Evolutionary conservation across 2,113 vertebrate genomes (phyloP).

Genomic region (Spermophilus dauricus): DNA sequence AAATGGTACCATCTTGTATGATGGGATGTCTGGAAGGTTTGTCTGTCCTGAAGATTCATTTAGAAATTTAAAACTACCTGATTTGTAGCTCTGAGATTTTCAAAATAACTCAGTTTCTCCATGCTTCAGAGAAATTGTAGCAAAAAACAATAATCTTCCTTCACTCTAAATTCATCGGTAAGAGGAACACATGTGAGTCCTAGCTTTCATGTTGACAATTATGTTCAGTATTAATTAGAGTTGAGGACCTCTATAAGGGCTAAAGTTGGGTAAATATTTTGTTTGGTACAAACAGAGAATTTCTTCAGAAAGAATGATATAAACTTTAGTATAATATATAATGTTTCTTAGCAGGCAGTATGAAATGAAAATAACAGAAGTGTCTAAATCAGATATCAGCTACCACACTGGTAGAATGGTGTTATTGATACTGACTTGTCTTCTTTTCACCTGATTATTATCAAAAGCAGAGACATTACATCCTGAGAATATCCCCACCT

Average conservation of each 20-base stretch:
- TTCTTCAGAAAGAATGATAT: slow-evolving; percentile 28
- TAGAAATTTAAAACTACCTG: not conserved
- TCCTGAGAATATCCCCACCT: not conserved
- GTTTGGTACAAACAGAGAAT: not conserved
- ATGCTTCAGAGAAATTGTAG: not conserved
- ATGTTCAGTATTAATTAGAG: not conserved
- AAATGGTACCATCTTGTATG: not conserved
- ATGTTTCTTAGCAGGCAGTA: not conserved
- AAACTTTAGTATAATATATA: slow-evolving; percentile 7
- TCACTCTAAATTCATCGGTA: not conserved
- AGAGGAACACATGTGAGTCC: not conserved
- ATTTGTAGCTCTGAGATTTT: not conserved
- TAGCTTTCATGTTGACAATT: not conserved
- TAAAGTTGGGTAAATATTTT: not conserved
- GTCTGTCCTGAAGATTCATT: not conserved
- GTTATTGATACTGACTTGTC: not conserved
- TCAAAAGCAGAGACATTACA: not conserved
- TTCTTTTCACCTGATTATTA: not conserved
- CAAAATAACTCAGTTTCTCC: not conserved
- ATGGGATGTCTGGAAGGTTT: not conserved
- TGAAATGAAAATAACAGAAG: not conserved
- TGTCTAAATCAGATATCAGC: not conserved
- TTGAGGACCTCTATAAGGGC: not conserved
- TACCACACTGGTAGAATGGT: not conserved
- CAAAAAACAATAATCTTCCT: not conserved